Evolutionary conservation across 2,888 invertebrate species (phyloP).

Genomic region (Ecdyonurus torrentis): DNA sequence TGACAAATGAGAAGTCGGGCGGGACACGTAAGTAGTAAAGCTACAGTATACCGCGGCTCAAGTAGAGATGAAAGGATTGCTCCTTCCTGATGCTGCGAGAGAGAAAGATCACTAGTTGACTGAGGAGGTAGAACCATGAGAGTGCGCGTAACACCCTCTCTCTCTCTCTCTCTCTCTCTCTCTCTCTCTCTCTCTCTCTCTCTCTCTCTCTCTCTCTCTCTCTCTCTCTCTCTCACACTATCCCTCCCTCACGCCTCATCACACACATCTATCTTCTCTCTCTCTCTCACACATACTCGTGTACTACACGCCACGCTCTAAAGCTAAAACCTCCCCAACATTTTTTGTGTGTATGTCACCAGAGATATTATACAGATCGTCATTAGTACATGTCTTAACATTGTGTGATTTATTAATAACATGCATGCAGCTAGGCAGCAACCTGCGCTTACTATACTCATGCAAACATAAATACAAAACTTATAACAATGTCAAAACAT

Average conservation of each 20-base stretch:
- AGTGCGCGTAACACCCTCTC: background rate
- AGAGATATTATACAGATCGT: background rate
- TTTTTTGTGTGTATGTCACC: background rate
- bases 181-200: background rate
- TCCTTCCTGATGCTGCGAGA: no score
- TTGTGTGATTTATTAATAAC: background rate
- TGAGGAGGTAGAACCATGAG: background rate
- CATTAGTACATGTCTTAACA: background rate
- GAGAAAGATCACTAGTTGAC: background rate
- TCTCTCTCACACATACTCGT: background rate
- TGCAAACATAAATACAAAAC: no score
- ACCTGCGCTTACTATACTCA: no score
- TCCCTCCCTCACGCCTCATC: background rate
- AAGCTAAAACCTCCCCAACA: no score
- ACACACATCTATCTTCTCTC: background rate
- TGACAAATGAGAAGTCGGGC: background rate
- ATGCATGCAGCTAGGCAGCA: no score
- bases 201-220: background rate
- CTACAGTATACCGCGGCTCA: no score
- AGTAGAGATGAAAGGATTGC: background rate
- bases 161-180: background rate
- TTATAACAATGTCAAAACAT: no score
- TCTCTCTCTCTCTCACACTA: no score
- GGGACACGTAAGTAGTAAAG: background rate
- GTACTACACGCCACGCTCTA: background rate